Evolutionary conservation across 1,140 invertebrate species (phyloP).

Genomic region (Drosophila kurseongensis): DNA sequence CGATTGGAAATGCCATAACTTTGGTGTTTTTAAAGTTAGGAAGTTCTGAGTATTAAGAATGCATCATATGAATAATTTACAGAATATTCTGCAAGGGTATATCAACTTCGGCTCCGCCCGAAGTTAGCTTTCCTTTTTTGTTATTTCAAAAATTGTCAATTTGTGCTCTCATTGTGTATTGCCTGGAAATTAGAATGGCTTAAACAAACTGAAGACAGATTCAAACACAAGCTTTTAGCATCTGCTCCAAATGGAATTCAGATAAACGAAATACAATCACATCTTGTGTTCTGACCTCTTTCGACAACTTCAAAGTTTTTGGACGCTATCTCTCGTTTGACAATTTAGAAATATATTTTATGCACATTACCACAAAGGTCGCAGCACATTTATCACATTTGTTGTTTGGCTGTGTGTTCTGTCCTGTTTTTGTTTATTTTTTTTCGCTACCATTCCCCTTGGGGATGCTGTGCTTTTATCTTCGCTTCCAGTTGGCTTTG

Average conservation of each 20-base stretch:
- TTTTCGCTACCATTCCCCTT: constrained; percentile 22
- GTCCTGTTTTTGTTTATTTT: constrained; percentile 34
- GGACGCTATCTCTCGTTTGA: constrained; percentile 4
- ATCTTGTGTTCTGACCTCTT: constrained; percentile 27
- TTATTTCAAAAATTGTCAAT: not conserved
- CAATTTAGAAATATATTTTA: constrained; percentile 54
- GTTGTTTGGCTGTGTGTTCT: constrained; percentile 17
- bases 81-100: no score
- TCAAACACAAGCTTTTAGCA: constrained; percentile 13
- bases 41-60: no score
- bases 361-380: constrained; percentile 66
- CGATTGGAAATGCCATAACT: no score
- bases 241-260: constrained; percentile 13
- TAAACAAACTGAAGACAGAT: constrained; percentile 9
- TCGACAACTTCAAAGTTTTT: constrained; percentile 2
- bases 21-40: no score
- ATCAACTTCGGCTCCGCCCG: no score
- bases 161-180: not conserved
- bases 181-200: not conserved
- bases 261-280: constrained; percentile 35
- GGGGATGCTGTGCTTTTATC: constrained; percentile 32
- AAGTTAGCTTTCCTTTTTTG: no score
- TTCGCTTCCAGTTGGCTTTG: constrained; percentile 47
- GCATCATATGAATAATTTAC: no score
- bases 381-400: constrained; percentile 68